Conservation (phyloP, 2,888 invertebrate species). For the Balanococcus diminutus region DNA sequence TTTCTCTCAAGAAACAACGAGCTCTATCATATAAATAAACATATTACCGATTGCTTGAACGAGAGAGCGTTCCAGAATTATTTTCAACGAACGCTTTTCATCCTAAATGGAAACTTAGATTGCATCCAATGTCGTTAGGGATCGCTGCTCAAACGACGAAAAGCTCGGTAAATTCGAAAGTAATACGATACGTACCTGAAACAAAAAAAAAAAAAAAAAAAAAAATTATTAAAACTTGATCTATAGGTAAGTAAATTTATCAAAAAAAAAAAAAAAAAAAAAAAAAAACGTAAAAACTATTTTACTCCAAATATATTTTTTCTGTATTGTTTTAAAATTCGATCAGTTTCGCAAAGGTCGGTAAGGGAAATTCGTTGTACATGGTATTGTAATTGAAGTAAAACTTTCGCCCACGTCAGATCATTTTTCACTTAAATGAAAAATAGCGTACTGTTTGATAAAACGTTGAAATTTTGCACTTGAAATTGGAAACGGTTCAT, state of each 20-base stretch:
- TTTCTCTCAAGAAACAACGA: not conserved
- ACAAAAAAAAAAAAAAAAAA: not conserved
- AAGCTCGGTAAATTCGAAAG: not conserved
- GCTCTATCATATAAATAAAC: not conserved
- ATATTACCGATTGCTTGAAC: not conserved
- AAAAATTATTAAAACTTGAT: not conserved
- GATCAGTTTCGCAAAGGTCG: not conserved
- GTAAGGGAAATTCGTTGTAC: not conserved
- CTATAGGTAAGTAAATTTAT: no score
- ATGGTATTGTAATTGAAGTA: not conserved
- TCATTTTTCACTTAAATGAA: slow-evolving; percentile 2
- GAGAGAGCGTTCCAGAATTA: not conserved
- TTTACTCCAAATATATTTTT: not conserved
- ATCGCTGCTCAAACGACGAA: not conserved
- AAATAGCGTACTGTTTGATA: not conserved
- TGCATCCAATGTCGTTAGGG: not conserved
- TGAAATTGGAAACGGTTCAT: not conserved
- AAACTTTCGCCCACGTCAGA: not conserved
- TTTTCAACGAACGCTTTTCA: not conserved
- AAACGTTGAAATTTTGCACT: not conserved
- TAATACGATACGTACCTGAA: not conserved
- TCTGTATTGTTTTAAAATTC: not conserved
- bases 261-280: not conserved
- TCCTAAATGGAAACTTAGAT: not conserved
- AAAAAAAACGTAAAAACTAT: not conserved